Percentiles rank a stretch among this genome's conserved stretches.
Conservation (phyloP, 2,888 invertebrate species). For the Metopia argyrocephala region DNA sequence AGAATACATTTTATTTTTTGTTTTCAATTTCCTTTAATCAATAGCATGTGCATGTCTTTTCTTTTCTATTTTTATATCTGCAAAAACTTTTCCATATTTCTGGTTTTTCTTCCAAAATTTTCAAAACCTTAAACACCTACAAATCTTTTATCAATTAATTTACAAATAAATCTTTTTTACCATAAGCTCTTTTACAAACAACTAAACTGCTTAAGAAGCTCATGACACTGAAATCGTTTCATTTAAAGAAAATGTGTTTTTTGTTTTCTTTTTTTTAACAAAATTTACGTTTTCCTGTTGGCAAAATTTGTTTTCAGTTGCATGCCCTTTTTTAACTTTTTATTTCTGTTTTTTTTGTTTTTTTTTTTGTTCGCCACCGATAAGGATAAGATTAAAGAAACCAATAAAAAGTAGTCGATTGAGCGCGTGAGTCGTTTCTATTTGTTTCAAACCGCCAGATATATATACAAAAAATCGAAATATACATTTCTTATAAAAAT, state of each 20-base stretch:
- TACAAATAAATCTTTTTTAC: slow-evolving; percentile 29
- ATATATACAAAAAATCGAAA: slow-evolving; percentile 1
- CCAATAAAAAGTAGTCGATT: slow-evolving; percentile 69
- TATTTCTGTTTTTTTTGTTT: background rate
- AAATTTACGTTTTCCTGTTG: slow-evolving; percentile 40
- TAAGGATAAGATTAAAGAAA: slow-evolving; percentile 5
- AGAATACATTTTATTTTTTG: no score
- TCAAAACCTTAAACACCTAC: background rate
- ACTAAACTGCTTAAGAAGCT: background rate
- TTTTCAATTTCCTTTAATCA: no score
- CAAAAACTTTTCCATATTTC: no score
- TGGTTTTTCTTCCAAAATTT: background rate
- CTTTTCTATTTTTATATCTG: no score
- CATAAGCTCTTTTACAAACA: background rate
- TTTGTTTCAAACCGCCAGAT: background rate
- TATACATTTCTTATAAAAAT: background rate
- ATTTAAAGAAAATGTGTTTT: background rate
- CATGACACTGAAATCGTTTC: background rate
- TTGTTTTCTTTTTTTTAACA: slow-evolving; percentile 5
- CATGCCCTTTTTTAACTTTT: background rate
- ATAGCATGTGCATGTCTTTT: no score
- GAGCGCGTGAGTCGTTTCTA: slow-evolving; percentile 69
- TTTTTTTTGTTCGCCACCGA: background rate
- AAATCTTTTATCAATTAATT: slow-evolving; percentile 35
- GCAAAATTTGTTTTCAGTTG: slow-evolving; percentile 1